Percentiles rank a stretch among this genome's conserved stretches.
These are phyloP conservation scores for Alauda arvensis DNA, from an alignment of 2,797 vertebrate genomes.

Conservation along the genomic window DNA sequence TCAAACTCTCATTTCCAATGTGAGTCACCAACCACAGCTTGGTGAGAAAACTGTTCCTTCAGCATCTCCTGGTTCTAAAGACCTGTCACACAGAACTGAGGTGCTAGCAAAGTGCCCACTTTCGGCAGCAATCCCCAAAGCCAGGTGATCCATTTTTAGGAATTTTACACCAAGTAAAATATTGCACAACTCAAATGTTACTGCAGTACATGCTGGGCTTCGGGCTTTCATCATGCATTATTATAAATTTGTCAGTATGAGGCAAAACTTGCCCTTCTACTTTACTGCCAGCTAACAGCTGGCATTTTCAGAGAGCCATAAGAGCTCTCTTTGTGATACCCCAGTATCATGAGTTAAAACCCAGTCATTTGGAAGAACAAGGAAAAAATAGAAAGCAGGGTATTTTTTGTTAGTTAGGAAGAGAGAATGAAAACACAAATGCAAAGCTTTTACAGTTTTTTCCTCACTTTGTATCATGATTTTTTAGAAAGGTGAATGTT, in stretches of 20 bases:
- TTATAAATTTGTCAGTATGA: background rate
- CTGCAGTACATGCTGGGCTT: background rate
- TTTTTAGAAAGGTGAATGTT: background rate
- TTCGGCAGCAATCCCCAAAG: background rate
- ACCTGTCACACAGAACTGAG: background rate
- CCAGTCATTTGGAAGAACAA: background rate
- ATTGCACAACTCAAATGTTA: background rate
- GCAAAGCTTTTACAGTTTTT: background rate
- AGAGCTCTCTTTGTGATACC: background rate
- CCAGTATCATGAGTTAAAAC: background rate
- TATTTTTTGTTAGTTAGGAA: background rate
- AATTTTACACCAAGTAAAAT: background rate
- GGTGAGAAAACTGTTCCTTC: background rate
- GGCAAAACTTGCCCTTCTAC: background rate
- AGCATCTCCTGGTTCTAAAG: background rate
- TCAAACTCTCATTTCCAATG: background rate
- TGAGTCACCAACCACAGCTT: background rate
- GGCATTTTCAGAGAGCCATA: background rate
- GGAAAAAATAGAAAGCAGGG: too few relatives aligned
- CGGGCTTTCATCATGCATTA: background rate
- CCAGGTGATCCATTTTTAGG: background rate
- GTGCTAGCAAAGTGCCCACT: fast-evolving
- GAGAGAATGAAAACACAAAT: background rate
- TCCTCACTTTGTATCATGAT: background rate
- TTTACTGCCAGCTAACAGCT: background rate